Conservation (phyloP, 2,888 invertebrate species). For the Lottia gigantea region DNA sequence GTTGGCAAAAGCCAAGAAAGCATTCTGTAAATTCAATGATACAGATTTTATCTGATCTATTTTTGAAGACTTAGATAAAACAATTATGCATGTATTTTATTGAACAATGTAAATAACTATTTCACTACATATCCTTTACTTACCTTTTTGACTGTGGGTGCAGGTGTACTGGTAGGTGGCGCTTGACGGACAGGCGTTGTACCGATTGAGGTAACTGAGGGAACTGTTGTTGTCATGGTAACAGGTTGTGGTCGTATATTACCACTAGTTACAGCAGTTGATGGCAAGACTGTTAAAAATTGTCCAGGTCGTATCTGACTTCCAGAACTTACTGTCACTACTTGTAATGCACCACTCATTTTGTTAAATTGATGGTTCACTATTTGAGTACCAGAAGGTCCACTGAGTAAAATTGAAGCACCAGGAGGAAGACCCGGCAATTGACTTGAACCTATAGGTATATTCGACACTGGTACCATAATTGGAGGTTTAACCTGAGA, state of each 20-base stretch:
- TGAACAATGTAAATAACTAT: too few relatives aligned
- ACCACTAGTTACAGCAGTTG: constrained; percentile 13
- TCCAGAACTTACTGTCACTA: constrained; percentile 19
- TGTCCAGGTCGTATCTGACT: constrained; percentile 45
- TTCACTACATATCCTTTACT: background rate
- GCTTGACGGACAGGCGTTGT: constrained; percentile 8
- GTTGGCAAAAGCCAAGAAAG: too few relatives aligned
- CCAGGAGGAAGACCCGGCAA: constrained; percentile 22
- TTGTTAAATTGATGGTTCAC: constrained; percentile 21
- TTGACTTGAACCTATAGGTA: constrained; percentile 20
- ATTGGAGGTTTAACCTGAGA: constrained; percentile 21
- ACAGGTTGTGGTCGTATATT: constrained; percentile 17
- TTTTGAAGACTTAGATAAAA: too few relatives aligned
- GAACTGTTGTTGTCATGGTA: constrained; percentile 15
- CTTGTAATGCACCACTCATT: constrained; percentile 27
- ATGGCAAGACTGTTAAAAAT: constrained; percentile 32
- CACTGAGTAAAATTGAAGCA: constrained; percentile 34
- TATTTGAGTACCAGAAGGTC: constrained; percentile 34
- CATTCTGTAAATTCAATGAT: too few relatives aligned
- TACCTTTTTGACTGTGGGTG: background rate
- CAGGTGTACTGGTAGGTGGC: background rate
- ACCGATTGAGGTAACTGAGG: constrained; percentile 14
- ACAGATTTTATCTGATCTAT: too few relatives aligned
- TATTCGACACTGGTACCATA: constrained; percentile 15
- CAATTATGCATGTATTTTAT: too few relatives aligned